Percentiles rank a stretch among this genome's conserved stretches.
These are phyloP conservation scores for Luidia sarsii DNA, from an alignment of 53 echinoderm and acorn worm genomes.

Conservation along the genomic window DNA sequence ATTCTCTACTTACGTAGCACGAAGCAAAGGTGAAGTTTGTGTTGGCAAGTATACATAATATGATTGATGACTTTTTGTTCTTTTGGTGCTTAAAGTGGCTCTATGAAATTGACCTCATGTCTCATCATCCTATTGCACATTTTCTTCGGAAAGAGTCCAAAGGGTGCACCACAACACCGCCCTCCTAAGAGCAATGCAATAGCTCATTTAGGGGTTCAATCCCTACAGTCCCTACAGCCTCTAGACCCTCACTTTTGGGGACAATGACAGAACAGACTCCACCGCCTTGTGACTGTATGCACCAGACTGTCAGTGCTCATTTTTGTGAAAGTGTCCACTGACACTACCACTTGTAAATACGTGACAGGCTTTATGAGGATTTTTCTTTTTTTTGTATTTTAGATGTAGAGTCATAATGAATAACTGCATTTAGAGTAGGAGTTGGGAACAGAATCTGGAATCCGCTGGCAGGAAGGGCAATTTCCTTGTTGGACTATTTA, in stretches of 20 bases:
- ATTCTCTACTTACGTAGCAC: no score
- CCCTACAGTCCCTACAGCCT: neutral
- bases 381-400: slow-evolving; percentile 14
- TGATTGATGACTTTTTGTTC: no score
- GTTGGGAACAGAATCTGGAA: neutral
- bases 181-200: neutral
- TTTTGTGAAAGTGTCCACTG: no score
- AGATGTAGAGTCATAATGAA: slow-evolving; percentile 1
- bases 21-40: no score
- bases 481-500: neutral
- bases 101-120: no score
- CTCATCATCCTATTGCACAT: no score
- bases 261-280: neutral
- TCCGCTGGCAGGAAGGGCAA: neutral
- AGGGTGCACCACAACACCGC: no score
- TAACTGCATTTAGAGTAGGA: neutral
- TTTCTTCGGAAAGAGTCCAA: no score
- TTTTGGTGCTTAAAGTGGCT: no score
- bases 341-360: neutral
- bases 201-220: neutral
- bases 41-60: no score
- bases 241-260: neutral
- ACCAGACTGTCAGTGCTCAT: no score
- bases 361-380: neutral
- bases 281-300: neutral